Evolutionary conservation across 1,140 invertebrate species (phyloP).

Genomic region (Temnothorax nylanderi): DNA sequence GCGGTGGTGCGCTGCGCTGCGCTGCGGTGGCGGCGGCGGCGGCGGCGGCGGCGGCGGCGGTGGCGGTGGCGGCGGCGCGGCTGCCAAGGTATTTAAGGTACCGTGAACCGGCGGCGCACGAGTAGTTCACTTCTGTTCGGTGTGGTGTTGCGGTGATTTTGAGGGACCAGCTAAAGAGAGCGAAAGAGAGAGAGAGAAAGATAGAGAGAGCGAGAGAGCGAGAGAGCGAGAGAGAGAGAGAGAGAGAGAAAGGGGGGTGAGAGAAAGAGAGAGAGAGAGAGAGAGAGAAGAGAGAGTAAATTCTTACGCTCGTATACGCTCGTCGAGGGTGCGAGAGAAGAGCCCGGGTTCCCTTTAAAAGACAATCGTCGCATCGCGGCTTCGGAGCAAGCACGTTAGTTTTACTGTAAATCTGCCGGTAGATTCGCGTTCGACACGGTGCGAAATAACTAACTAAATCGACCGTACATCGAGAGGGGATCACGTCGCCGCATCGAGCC

Average conservation of each 20-base stretch:
- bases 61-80: constrained; percentile 77
- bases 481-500: constrained; percentile 65
- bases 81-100: constrained; percentile 86
- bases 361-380: constrained; percentile 35
- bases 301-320: constrained; percentile 57
- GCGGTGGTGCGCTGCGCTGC: constrained; percentile 68
- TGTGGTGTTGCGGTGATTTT: constrained; percentile 82
- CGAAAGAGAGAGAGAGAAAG: constrained; percentile 59
- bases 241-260: constrained; percentile 47
- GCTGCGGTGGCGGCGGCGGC: constrained; percentile 60
- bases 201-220: constrained; percentile 22
- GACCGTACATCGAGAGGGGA: constrained; percentile 48
- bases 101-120: constrained; percentile 84
- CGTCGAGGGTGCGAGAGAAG: constrained; percentile 64
- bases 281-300: constrained; percentile 43
- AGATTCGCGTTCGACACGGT: constrained; percentile 39
- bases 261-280: constrained; percentile 31
- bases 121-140: constrained; percentile 86
- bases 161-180: constrained; percentile 69
- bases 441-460: constrained; percentile 42
- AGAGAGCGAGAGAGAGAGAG: constrained; percentile 40
- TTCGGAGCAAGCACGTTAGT: constrained; percentile 14
- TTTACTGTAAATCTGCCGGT: constrained; percentile 2
- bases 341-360: constrained; percentile 23
- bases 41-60: constrained; percentile 67